Conservation (phyloP, 2,113 vertebrate species). For the Neolamprologus cancellatus region DNA sequence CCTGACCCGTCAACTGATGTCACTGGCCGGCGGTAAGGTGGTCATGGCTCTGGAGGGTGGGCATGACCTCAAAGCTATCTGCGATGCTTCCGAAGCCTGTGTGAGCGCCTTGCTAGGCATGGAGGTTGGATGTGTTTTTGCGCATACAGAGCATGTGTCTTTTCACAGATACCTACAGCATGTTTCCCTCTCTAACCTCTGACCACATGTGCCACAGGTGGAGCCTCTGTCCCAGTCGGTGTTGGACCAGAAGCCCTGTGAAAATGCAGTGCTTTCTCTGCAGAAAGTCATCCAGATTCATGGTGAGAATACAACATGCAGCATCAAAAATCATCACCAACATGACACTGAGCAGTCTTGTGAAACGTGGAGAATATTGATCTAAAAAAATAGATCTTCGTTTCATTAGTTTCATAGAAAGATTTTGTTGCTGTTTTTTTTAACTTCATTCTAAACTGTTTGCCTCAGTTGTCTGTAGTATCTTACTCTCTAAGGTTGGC, state of each 20-base stretch:
- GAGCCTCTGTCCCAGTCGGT: slow-evolving; percentile 79
- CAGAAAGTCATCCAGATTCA: slow-evolving; percentile 82
- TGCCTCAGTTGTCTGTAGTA: neutral
- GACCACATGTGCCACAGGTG: slow-evolving; percentile 62
- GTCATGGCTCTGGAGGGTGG: slow-evolving; percentile 87
- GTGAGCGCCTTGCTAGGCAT: slow-evolving; percentile 84
- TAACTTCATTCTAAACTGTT: neutral
- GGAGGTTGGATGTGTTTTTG: slow-evolving; percentile 72
- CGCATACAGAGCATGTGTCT: neutral
- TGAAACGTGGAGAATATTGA: neutral
- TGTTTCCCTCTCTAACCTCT: neutral
- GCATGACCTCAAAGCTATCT: slow-evolving; percentile 87
- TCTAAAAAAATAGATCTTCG: neutral
- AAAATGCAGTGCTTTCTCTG: slow-evolving; percentile 80
- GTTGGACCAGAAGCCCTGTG: slow-evolving; percentile 81
- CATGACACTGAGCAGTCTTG: neutral
- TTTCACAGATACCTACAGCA: neutral
- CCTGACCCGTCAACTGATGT: slow-evolving; percentile 91
- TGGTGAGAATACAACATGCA: slow-evolving; percentile 68
- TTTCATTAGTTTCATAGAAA: neutral
- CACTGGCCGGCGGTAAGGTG: slow-evolving; percentile 80
- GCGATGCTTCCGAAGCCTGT: slow-evolving; percentile 88
- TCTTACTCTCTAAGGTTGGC: neutral
- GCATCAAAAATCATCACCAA: neutral
- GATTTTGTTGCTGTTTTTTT: neutral